Conservation (phyloP, 2,888 invertebrate species). For the Thymelicus lineola region DNA sequence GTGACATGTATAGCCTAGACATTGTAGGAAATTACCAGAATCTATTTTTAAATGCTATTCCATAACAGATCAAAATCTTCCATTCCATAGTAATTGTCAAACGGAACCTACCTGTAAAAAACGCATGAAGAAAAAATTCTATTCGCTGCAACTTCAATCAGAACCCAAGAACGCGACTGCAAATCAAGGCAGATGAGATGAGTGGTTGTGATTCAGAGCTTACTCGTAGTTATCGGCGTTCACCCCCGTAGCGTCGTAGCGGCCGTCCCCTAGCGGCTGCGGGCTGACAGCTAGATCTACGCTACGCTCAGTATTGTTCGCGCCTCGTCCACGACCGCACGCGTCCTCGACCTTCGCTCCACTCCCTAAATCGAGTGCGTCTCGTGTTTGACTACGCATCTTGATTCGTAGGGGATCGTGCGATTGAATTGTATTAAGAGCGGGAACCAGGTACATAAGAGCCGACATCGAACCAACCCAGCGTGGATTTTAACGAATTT, state of each 20-base stretch:
- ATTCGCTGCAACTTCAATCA: not conserved
- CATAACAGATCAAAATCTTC: not conserved
- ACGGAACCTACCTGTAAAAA: not conserved
- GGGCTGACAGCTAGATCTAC: conserved; percentile 50
- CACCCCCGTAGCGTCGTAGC: conserved; percentile 75
- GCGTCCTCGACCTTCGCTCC: conserved; percentile 47
- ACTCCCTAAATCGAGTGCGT: conserved; percentile 44
- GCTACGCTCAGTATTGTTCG: conserved; percentile 61
- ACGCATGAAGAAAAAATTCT: not conserved
- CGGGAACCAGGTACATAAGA: conserved; percentile 34
- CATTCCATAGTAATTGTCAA: not conserved
- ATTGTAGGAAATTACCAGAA: too few relatives aligned
- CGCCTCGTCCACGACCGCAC: conserved; percentile 60
- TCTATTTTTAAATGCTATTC: too few relatives aligned
- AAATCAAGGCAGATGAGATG: conserved; percentile 3
- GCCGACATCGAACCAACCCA: conserved; percentile 29
- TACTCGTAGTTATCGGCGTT: conserved; percentile 60
- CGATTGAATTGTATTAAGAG: conserved; percentile 67
- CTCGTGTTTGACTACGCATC: conserved; percentile 57
- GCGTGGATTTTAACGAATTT: conserved; percentile 15
- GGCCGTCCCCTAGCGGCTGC: conserved; percentile 51
- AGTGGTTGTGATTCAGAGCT: conserved; percentile 60
- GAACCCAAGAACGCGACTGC: not conserved
- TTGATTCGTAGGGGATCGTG: conserved; percentile 57
- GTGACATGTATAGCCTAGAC: too few relatives aligned